A percentile compares a stretch with the other conserved stretches of the same genome.
phyloP scores from a whole-genome alignment of 2,797 vertebrate species.

The Liparis tanakae region DNA sequence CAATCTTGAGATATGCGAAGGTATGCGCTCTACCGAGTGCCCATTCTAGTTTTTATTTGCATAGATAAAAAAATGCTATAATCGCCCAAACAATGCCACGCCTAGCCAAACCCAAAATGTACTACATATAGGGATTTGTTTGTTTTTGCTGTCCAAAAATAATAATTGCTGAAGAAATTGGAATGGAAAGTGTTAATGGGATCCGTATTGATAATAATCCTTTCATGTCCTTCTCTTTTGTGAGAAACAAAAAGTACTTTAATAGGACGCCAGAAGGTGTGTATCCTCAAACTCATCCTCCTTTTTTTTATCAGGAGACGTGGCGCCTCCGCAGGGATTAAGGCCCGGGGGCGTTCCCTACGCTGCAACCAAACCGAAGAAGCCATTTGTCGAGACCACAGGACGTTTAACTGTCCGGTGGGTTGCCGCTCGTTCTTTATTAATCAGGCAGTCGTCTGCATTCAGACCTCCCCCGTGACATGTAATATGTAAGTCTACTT shows the following conservation, averaged over 20 bases:
- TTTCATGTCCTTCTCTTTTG: background rate
- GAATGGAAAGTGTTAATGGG: background rate
- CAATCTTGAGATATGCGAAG: too few species aligned
- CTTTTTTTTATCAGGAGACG: conserved; percentile 37
- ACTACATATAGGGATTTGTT: background rate
- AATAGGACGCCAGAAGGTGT: conserved; percentile 40
- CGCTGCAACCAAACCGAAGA: conserved; percentile 24
- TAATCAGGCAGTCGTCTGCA: conserved; percentile 18
- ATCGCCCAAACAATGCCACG: background rate
- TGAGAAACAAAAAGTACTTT: conserved; percentile 14
- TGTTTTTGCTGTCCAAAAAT: background rate
- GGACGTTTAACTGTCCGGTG: conserved; percentile 2
- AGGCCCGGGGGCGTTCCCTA: conserved; percentile 57
- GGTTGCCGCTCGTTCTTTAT: conserved; percentile 21
- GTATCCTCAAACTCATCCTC: conserved; percentile 30
- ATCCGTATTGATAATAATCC: conserved; percentile 7
- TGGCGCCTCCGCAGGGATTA: conserved; percentile 26
- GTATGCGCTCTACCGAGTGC: too few species aligned
- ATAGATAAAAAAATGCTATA: background rate
- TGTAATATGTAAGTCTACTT: background rate
- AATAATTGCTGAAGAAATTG: background rate
- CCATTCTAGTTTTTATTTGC: too few species aligned
- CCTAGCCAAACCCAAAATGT: background rate
- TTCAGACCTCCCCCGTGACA: background rate
- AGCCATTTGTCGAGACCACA: conserved; percentile 32